These are phyloP conservation scores for Sebastes hubbsi DNA, from an alignment of 2,797 vertebrate species.

Conservation along the genomic window DNA sequence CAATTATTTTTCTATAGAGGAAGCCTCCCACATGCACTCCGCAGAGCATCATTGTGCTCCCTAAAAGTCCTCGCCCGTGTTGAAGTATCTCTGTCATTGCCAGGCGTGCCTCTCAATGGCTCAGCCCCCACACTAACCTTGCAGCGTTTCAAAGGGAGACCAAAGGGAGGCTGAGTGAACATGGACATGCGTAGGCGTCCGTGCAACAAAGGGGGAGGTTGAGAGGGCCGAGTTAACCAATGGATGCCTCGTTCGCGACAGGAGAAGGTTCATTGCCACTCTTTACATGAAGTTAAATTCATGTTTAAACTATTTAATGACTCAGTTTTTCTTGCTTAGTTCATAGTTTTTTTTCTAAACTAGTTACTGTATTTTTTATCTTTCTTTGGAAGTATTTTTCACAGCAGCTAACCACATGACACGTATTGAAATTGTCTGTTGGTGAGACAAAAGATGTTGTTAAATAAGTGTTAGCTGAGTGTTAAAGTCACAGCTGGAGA, in stretches of 20 bases:
- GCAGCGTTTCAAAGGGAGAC: constrained; percentile 66
- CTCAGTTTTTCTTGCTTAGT: neutral
- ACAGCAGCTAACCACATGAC: neutral
- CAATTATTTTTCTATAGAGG: constrained; percentile 41
- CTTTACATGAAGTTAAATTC: constrained; percentile 24
- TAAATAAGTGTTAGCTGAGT: constrained; percentile 48
- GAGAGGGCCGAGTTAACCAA: constrained; percentile 46
- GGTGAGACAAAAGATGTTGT: constrained; percentile 42
- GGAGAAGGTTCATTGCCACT: constrained; percentile 10
- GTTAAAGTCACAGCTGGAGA: constrained; percentile 61
- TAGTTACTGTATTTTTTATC: neutral
- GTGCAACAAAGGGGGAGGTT: constrained; percentile 26
- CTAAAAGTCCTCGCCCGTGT: constrained; percentile 58
- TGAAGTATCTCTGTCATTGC: constrained; percentile 72
- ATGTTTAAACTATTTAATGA: neutral
- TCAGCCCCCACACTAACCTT: constrained; percentile 75
- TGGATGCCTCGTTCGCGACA: constrained; percentile 18
- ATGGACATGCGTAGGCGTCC: constrained; percentile 58
- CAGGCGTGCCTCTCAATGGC: constrained; percentile 52
- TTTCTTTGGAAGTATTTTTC: neutral
- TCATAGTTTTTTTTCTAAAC: neutral
- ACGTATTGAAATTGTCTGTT: neutral
- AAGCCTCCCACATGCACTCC: constrained; percentile 70
- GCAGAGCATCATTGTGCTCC: constrained; percentile 62
- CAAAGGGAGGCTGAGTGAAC: constrained; percentile 54